Base-by-base conservation (phyloP, 2,888 invertebrate species). In the Melieria crassipennis region DNA sequence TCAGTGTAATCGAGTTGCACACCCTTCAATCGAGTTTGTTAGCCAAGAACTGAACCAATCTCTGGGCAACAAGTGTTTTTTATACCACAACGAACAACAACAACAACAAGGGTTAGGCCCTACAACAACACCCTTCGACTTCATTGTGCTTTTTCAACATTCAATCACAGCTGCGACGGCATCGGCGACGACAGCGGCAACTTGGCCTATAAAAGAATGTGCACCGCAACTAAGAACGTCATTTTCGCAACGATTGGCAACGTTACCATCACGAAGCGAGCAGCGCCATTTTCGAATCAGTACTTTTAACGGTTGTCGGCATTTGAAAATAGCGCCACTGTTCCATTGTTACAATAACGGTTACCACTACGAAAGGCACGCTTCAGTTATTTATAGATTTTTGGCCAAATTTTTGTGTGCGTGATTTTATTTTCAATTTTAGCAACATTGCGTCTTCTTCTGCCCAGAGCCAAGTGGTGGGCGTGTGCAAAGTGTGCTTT, bases 141-240 rank as follows among this genome's bases (percentile, higher is more conserved):
- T 30, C 30, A 30, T 30, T 30, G 30, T 3, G 30, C 30, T 30
- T 30, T 30, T 30, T 30, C 30, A 30, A 30, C 30, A 50, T 48
- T 42, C 16, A 46, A 48, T 56, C 30, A 30, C 13, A 63, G 52
- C 69, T 52, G 62, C 56, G 13, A 13, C 45, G 46, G n/a, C 63
- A 47, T 69, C 69, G 63, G 62, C 57, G 52, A n/a, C 9, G 30
- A n/a, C 52, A 52, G 11, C 7, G 13, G 1, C 52, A 52, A 60
- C 11, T 7, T 46, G 11, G 50, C n/a, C 84, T 85, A 85, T 85
- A 85, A 85, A 85, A 86, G 83, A 85, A 83, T 82, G 80, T 78
- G 83, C 78, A 73, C 75, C 73, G 79, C 81, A 83, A 81, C 83
- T 82, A 83, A 80, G 80, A 77, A 75, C 75, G 79, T 81, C 85